Evolutionary conservation across 2,797 vertebrate genomes (phyloP), one percentile per base, ranked within the genome.

Genomic region (Pterois miles): DNA sequence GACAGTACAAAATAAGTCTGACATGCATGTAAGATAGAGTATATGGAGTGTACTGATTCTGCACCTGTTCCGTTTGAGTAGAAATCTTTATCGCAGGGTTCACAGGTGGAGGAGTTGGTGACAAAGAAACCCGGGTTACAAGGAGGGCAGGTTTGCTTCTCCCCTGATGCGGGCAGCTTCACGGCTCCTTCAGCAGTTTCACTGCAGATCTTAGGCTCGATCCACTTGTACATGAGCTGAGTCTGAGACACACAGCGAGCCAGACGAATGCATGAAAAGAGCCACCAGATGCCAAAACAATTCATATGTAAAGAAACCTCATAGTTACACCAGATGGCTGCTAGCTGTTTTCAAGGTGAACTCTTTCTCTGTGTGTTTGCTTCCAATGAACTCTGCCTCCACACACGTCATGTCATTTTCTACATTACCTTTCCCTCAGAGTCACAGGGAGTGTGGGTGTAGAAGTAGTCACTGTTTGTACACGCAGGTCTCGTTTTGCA

Each of bases 201-300:
- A 0, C 90, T 93, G 87, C 98, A 99, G 91, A 96, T 96, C 86
- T 99, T 99, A 0, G 98, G 98, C 69, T 97, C 95, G 4, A 96
- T 97, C 98, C 98, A 99, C 81, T 98, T 98, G 92, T 97, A 99
- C 97, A 97, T 97, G 74, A 98, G 93, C 91, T 97, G 97, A 0
- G 98, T 99, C 98, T 99, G 89, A 65, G 69, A 71, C 34, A 77
- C 53, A 83, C 22, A 76, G 25, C 31, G 36, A 67, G 46, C 4
- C 53, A 56, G 27, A 31, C 54, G 27, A 78, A 85, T 52, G 77
- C 18, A 70, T 65, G 54, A 70, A 69, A 62, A 71, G 70, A 27
- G 60, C 29, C 23, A 40, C 22, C 60, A 0, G 58, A 18, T 9
- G n/a, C 11, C 43, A 53, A 48, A 38, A 38, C 6, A 1, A 81